Base-by-base conservation (phyloP, 2,113 vertebrate species). In the Piprites chloris region DNA sequence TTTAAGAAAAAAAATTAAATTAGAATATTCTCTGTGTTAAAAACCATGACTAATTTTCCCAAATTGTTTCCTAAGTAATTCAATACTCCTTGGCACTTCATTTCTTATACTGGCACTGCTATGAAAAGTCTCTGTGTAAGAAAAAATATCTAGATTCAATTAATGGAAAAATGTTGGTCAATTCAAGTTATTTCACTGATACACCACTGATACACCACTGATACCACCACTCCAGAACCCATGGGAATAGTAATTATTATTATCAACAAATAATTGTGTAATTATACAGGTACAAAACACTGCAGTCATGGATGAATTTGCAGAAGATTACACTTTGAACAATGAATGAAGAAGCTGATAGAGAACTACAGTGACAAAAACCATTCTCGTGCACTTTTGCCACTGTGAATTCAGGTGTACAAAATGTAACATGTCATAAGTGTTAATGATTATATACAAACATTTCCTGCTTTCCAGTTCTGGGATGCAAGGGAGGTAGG, bases 401-500 rank as follows among this genome's bases (percentile, higher is more conserved):
- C 58, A 18, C 71, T 46, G 21, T 33, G 32, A 74, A 62, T 55
- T 55, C 52, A 77, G 23, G 14, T n/a, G 6, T 46, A 33, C 52
- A 87, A 81, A 89, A 81, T 9, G 11, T 27, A 89, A 53, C 35
- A 26, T 41, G 65, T 85, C 41, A 0, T 12, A 62, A 78, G 17
- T 2, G 6, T 18, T 53, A 81, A 27, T 3, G 2, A 30, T 23
- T 37, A 37, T 4, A 56, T 2, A 58, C 27, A 73, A 72, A 56
- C 4, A 2, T 68, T 39, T 79, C 49, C 62, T 53, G 5, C 83
- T 80, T 90, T n/a, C 18, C 72, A 79, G 22, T 56, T 87, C 20
- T 3, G 0, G 75, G 23, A 24, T 24, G 24, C 0, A 0, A 73
- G 9, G 6, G 42, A 78, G 52, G 35, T 12, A 41, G n/a, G 27